These are phyloP conservation scores for Sciurus carolinensis DNA, from an alignment of 2,797 vertebrate species.

Conservation along the genomic window DNA sequence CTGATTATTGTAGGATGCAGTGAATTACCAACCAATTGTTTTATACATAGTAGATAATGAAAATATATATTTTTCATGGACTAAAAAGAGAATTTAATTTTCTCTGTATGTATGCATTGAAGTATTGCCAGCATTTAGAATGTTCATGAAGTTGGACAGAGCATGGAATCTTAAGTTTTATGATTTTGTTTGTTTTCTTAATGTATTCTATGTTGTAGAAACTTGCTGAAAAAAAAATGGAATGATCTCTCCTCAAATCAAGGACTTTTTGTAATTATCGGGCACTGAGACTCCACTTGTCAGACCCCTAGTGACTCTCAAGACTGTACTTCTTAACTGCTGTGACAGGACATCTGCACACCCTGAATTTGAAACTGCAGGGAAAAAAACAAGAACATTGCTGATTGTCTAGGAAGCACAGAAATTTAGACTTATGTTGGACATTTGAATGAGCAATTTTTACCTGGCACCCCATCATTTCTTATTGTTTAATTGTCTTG, in stretches of 20 bases:
- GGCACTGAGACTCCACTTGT: slow-evolving; percentile 59
- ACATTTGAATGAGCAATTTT: not conserved
- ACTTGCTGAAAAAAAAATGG: not conserved
- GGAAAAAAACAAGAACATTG: not conserved
- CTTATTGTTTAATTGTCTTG: not conserved
- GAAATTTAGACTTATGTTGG: not conserved
- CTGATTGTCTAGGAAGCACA: not conserved
- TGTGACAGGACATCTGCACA: slow-evolving; percentile 64
- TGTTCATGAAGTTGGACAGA: not conserved
- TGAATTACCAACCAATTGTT: not conserved
- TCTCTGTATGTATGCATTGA: not conserved
- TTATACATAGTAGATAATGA: not conserved
- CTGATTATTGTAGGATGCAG: not conserved
- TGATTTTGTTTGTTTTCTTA: slow-evolving; percentile 31
- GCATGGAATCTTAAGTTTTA: not conserved
- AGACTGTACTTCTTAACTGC: slow-evolving; percentile 52
- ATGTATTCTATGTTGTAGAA: not conserved
- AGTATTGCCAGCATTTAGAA: not conserved
- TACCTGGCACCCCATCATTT: not conserved
- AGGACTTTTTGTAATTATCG: slow-evolving; percentile 64
- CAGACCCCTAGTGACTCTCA: slow-evolving; percentile 71
- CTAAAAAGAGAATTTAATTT: not conserved
- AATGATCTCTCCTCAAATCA: slow-evolving; percentile 54
- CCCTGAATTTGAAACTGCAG: slow-evolving; percentile 49
- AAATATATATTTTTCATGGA: not conserved